phyloP scores from a whole-genome alignment of 2,113 vertebrate species.

The Castor canadensis region DNA sequence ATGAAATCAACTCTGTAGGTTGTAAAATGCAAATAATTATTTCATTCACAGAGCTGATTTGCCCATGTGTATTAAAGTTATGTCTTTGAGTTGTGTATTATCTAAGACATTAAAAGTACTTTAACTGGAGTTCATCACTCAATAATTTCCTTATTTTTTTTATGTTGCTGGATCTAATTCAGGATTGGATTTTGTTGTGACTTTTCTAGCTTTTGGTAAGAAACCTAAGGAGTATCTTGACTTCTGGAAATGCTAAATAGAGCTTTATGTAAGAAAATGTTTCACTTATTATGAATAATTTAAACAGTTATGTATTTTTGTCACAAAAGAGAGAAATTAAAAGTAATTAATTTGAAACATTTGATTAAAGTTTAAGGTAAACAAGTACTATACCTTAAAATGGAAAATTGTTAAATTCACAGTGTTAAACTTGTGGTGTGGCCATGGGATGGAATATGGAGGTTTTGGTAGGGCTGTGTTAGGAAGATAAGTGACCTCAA shows the following conservation, averaged over 20 bases:
- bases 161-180: background rate
- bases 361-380: background rate
- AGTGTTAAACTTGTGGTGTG: background rate
- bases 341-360: background rate
- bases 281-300: too few relatives aligned
- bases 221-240: background rate
- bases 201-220: background rate
- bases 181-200: background rate
- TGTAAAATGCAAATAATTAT: background rate
- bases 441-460: rapidly evolving
- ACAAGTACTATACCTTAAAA: background rate
- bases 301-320: background rate
- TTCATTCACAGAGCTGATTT: background rate
- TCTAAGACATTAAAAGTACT: background rate
- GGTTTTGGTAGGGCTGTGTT: background rate
- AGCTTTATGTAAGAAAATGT: too few relatives aligned
- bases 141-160: background rate
- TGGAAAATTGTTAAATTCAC: background rate
- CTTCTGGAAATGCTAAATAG: too few relatives aligned
- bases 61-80: background rate
- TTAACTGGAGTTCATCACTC: background rate
- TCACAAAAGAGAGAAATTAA: background rate
- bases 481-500: background rate
- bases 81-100: background rate
- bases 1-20: background rate